Conservation (phyloP, 1,140 invertebrate species). For the Nilaparvata lugens region DNA sequence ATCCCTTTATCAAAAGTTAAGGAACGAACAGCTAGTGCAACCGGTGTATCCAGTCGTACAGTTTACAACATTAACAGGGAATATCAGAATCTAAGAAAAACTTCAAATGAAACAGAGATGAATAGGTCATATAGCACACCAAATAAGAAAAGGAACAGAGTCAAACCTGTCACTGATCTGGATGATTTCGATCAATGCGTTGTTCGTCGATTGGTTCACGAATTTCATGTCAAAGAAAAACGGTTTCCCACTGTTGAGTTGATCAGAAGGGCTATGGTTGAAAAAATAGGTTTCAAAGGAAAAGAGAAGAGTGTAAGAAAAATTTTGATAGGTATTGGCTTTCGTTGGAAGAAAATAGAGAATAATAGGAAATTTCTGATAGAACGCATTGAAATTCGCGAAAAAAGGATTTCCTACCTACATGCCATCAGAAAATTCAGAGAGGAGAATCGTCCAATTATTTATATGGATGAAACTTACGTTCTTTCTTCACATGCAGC, state of each 20-base stretch:
- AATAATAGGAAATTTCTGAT: slow-evolving; percentile 12
- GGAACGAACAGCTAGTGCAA: slow-evolving; percentile 2
- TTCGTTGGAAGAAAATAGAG: slow-evolving; percentile 8
- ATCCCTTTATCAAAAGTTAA: slow-evolving; percentile 3
- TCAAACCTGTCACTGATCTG: not conserved
- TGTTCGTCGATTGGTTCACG: not conserved
- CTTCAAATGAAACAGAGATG: not conserved
- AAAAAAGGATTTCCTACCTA: slow-evolving; percentile 11
- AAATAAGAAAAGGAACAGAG: slow-evolving; percentile 8
- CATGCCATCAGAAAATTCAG: slow-evolving; percentile 1
- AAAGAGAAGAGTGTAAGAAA: not conserved
- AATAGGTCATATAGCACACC: slow-evolving; percentile 4
- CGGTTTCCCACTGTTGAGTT: not conserved
- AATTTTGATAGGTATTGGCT: slow-evolving; percentile 10
- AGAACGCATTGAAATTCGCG: slow-evolving; percentile 8
- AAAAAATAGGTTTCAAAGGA: slow-evolving; percentile 15
- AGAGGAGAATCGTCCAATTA: slow-evolving; percentile 6
- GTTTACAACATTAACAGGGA: slow-evolving; percentile 6
- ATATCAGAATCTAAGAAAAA: not conserved
- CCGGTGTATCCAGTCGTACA: not conserved
- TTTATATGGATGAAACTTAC: slow-evolving; percentile 11
- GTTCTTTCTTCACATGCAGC: not conserved
- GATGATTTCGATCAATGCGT: slow-evolving; percentile 8
- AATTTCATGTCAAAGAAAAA: slow-evolving; percentile 13
- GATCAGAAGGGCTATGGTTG: not conserved